A percentile compares a stretch with the other conserved stretches of the same genome.
Evolutionary conservation across 2,888 invertebrate species (phyloP).

Genomic region (Serripes groenlandicus): DNA sequence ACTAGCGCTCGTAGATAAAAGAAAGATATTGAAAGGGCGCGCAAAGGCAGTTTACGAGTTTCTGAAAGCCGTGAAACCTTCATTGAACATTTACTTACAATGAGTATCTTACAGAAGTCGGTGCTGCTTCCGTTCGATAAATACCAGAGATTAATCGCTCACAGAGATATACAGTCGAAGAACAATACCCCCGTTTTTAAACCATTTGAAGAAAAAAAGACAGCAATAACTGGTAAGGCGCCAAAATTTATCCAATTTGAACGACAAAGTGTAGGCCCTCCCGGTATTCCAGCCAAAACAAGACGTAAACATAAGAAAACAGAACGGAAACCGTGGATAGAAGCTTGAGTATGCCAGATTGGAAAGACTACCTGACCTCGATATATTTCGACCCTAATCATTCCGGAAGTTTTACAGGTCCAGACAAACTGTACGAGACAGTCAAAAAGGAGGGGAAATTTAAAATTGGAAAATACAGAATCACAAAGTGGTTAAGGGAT

Average conservation of each 20-base stretch:
- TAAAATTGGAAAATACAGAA: not conserved
- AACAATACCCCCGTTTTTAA: too few species aligned
- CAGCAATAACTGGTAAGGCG: too few species aligned
- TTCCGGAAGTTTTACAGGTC: constrained; percentile 26
- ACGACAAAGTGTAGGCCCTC: not conserved
- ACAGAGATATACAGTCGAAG: too few species aligned
- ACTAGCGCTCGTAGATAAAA: not conserved
- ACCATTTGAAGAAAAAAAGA: too few species aligned
- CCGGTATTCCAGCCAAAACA: not conserved
- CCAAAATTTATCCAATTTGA: too few species aligned
- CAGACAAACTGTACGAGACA: constrained; percentile 11
- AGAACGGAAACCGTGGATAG: not conserved
- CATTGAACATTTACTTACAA: not conserved
- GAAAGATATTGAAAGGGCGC: not conserved
- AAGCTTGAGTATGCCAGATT: constrained; percentile 10
- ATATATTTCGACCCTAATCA: constrained; percentile 4
- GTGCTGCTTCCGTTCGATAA: too few species aligned
- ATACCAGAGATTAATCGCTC: too few species aligned
- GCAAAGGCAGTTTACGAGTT: not conserved
- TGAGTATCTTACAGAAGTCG: too few species aligned
- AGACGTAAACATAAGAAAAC: not conserved
- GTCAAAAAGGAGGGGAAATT: not conserved
- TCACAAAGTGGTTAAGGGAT: constrained; percentile 34
- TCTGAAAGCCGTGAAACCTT: not conserved
- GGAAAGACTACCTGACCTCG: constrained; percentile 33